phyloP scores from a whole-genome alignment of 1,140 invertebrate genomes.

The Pogonus chalceus region DNA sequence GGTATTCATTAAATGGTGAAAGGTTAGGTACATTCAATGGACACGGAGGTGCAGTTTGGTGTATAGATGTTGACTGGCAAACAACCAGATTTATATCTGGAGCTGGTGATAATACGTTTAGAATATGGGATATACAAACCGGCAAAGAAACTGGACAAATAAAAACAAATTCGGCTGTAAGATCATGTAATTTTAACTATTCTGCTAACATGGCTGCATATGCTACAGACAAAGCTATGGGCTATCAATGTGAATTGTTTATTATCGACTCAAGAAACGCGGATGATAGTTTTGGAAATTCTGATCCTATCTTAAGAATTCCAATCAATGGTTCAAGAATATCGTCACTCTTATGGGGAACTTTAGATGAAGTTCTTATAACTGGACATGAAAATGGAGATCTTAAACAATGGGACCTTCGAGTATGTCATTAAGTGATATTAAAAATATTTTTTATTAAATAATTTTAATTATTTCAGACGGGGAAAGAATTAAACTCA shows the following conservation, averaged over 20 bases:
- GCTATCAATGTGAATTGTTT: conserved; percentile 79
- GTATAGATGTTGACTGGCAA: conserved; percentile 95
- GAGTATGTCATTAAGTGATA: conserved; percentile 41
- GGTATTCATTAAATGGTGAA: conserved; percentile 98
- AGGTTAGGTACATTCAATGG: conserved; percentile 93
- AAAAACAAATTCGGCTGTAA: conserved; percentile 75
- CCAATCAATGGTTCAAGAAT: conserved; percentile 66
- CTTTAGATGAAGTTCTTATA: conserved; percentile 81
- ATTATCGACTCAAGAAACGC: conserved; percentile 70
- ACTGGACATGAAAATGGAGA: conserved; percentile 93
- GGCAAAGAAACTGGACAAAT: conserved; percentile 67
- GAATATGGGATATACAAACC: conserved; percentile 81
- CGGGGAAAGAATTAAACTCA: conserved; percentile 66
- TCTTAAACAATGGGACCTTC: conserved; percentile 83
- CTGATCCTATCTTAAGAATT: conserved; percentile 51
- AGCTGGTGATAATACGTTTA: conserved; percentile 81
- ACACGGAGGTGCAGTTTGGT: conserved; percentile 95
- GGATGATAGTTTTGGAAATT: conserved; percentile 45
- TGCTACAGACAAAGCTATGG: conserved; percentile 87
- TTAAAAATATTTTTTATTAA: conserved; percentile 5
- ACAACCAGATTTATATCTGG: conserved; percentile 85
- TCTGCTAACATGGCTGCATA: conserved; percentile 86
- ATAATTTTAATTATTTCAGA: conserved; percentile 42
- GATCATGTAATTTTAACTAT: conserved; percentile 87
- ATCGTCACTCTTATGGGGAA: conserved; percentile 86